These are phyloP conservation scores for Panulirus ornatus DNA, from an alignment of 1,140 invertebrate genomes.

Conservation along the genomic window DNA sequence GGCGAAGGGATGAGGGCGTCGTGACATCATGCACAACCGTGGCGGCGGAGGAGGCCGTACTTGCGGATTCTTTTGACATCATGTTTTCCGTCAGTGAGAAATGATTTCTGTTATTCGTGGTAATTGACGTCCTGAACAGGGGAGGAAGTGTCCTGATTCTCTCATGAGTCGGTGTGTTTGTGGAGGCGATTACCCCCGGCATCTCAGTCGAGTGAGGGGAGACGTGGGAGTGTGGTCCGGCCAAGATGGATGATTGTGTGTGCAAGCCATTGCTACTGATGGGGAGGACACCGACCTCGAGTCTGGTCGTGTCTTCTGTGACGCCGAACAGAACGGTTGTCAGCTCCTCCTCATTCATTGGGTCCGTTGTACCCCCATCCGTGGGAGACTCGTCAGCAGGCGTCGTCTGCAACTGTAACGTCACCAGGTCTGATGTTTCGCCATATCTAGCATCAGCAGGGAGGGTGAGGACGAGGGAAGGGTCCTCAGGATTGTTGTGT, in stretches of 20 bases:
- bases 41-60: background rate
- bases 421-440: background rate
- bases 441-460: background rate
- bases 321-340: background rate
- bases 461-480: background rate
- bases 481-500: background rate
- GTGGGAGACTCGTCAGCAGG: background rate
- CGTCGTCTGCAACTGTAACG: no score
- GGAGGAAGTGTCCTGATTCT: background rate
- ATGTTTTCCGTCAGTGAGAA: background rate
- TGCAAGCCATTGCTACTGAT: background rate
- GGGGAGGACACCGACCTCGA: background rate
- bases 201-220: background rate
- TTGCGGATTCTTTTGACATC: background rate
- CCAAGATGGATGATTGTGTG: background rate
- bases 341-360: background rate
- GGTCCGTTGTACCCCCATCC: background rate
- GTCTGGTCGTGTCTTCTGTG: background rate
- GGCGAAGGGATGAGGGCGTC: background rate
- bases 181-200: background rate
- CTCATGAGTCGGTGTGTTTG: background rate
- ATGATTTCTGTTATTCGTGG: background rate
- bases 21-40: background rate
- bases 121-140: background rate
- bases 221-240: background rate